Evolutionary conservation across 2,113 vertebrate genomes (phyloP), one percentile per base, ranked within the genome.

Genomic region (Cichladusa arquata): DNA sequence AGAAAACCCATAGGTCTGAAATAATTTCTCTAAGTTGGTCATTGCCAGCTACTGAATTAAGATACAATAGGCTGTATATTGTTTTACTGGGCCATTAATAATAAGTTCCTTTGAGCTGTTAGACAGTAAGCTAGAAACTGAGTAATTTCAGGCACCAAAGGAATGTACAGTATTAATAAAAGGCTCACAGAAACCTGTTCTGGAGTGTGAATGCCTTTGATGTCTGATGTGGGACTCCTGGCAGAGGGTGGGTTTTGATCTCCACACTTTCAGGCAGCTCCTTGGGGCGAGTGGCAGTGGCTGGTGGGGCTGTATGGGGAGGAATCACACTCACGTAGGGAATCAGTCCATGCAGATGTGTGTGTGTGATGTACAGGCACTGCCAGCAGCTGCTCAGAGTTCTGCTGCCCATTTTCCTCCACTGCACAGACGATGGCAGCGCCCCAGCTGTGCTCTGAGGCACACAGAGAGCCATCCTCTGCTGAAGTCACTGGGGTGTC

Each of bases 51-150:
- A 42, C 92, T 88, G 95, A 95, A 95, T 96, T 96, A 96, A 95
- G 95, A 95, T 86, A 97, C 96, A 90, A 82, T 92, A 96, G 96
- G 79, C 95, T 74, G 79, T 88, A 79, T 96, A 92, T 97, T 97
- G 96, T 97, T 97, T 97, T 95, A 97, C 95, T 86, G 86, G 62
- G 94, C 94, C 93, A 96, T 97, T 97, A 96, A 97, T 97, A 97
- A 97, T n/a, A 76, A 93, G 61, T 76, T 72, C 79, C 51, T 62
- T 72, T 84, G 96, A 94, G 88, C 33, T 93, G 72, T 94, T 70
- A 94, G 96, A 94, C 92, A 96, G 93, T 77, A 67, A 81, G 83
- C 44, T 91, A 24, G 92, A 82, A 94, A 88, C 40, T 17, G 74
- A 91, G 72, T 85, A 14, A 93, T 96, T 92, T 86, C 28, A 38